A percentile compares a stretch with the other conserved stretches of the same genome.
These are phyloP conservation scores for Jordanella pulchra DNA, from an alignment of 2,797 vertebrate genomes.

Conservation along the genomic window DNA sequence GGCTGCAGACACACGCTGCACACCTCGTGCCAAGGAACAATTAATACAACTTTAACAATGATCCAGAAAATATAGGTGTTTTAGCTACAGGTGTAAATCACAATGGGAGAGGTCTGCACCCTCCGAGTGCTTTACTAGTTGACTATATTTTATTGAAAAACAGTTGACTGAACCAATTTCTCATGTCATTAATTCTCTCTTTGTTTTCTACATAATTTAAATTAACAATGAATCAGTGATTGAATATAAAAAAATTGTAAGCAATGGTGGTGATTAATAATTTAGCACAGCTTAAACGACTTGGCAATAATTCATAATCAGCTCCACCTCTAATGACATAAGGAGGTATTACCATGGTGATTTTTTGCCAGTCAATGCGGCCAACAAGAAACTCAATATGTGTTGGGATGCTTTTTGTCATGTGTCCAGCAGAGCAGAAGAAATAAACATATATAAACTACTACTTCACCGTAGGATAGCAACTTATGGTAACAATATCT, in stretches of 20 bases:
- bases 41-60: no score
- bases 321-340: conserved; percentile 59
- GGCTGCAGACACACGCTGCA: no score
- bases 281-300: conserved; percentile 65
- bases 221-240: conserved; percentile 39
- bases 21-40: no score
- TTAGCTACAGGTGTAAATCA: no score
- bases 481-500: not conserved
- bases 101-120: no score
- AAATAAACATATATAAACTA: not conserved
- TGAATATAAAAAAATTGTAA: conserved; percentile 40
- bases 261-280: conserved; percentile 66
- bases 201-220: conserved; percentile 48
- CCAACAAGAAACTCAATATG: conserved; percentile 33
- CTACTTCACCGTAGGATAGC: not conserved
- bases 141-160: not conserved
- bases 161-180: not conserved
- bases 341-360: conserved; percentile 60
- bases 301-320: conserved; percentile 63
- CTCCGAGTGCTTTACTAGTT: no score
- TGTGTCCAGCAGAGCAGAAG: not conserved
- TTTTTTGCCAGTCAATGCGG: conserved; percentile 42
- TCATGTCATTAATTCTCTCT: conserved; percentile 16
- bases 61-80: no score
- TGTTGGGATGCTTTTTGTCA: conserved; percentile 2